Evolutionary conservation across 1,140 invertebrate species (phyloP).

Genomic region (Cydia strobilella): DNA sequence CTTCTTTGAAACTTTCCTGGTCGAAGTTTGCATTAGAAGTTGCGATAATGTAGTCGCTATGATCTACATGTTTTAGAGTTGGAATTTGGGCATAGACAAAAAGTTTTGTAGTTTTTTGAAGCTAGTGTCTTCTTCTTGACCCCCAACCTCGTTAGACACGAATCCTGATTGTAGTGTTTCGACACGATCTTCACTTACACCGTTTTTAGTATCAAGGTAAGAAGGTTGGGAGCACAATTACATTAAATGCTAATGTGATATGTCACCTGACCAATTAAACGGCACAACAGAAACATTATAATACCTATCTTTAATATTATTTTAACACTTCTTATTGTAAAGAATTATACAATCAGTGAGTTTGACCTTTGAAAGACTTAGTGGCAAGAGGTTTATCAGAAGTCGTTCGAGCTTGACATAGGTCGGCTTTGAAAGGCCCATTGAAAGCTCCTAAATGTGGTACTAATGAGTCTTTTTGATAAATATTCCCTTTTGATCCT

Average conservation of each 20-base stretch:
- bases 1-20: constrained; percentile 71
- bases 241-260: constrained; percentile 8
- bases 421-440: constrained; percentile 36
- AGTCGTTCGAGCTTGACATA: constrained; percentile 37
- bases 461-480: constrained; percentile 29
- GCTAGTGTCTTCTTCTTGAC: constrained; percentile 71
- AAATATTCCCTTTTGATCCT: constrained; percentile 16
- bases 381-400: constrained; percentile 38
- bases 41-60: constrained; percentile 77
- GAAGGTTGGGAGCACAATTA: constrained; percentile 26
- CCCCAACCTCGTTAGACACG: constrained; percentile 60
- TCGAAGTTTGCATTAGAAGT: constrained; percentile 74
- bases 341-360: not conserved
- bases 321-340: not conserved
- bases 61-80: constrained; percentile 73
- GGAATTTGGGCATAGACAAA: constrained; percentile 72
- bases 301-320: not conserved
- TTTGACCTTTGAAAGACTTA: constrained; percentile 40
- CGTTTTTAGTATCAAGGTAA: constrained; percentile 15
- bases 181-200: constrained; percentile 34
- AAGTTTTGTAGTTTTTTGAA: constrained; percentile 75
- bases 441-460: constrained; percentile 16
- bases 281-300: not conserved
- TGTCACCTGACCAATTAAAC: constrained; percentile 4
- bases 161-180: constrained; percentile 49